A percentile compares a stretch with the other conserved stretches of the same genome.
Conservation (phyloP, 2,797 vertebrate genomes). For the Pangasius mekongensis region DNA sequence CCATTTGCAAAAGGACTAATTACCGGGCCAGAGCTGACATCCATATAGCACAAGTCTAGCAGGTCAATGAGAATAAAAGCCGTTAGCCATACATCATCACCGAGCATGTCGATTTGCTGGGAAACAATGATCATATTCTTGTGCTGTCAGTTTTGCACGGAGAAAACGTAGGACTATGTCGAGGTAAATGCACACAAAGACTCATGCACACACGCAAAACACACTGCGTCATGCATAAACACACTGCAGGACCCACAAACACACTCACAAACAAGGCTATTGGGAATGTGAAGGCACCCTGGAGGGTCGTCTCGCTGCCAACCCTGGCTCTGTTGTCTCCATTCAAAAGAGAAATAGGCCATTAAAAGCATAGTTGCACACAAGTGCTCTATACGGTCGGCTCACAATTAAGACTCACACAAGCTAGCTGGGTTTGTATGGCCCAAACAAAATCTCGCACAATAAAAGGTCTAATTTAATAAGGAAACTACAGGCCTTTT, state of each 20-base stretch:
- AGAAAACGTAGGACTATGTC: slow-evolving; percentile 49
- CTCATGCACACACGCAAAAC: slow-evolving; percentile 37
- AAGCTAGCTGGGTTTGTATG: slow-evolving; percentile 48
- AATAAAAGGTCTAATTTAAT: slow-evolving; percentile 59
- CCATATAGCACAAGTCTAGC: slow-evolving; percentile 43
- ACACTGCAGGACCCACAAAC: slow-evolving; percentile 47
- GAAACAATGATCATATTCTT: slow-evolving; percentile 55
- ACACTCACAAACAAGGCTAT: slow-evolving; percentile 47
- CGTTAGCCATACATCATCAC: slow-evolving; percentile 55
- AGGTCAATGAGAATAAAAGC: slow-evolving; percentile 56
- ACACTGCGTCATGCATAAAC: slow-evolving; percentile 34
- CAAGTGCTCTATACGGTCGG: slow-evolving; percentile 52
- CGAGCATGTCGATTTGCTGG: slow-evolving; percentile 49
- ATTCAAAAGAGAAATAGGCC: slow-evolving; percentile 63
- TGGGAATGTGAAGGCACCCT: slow-evolving; percentile 56
- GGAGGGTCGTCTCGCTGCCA: slow-evolving; percentile 57
- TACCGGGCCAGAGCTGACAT: slow-evolving; percentile 58
- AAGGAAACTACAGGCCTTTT: slow-evolving; percentile 52
- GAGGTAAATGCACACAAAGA: slow-evolving; percentile 58
- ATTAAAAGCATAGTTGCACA: slow-evolving; percentile 59
- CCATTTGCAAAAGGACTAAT: slow-evolving; percentile 73
- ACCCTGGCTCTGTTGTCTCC: slow-evolving; percentile 60
- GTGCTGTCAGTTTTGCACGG: slow-evolving; percentile 40
- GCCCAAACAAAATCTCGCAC: slow-evolving; percentile 55
- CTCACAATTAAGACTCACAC: slow-evolving; percentile 54